Conservation (phyloP, 1,140 invertebrate genomes). For the Drosophila busckii region DNA sequence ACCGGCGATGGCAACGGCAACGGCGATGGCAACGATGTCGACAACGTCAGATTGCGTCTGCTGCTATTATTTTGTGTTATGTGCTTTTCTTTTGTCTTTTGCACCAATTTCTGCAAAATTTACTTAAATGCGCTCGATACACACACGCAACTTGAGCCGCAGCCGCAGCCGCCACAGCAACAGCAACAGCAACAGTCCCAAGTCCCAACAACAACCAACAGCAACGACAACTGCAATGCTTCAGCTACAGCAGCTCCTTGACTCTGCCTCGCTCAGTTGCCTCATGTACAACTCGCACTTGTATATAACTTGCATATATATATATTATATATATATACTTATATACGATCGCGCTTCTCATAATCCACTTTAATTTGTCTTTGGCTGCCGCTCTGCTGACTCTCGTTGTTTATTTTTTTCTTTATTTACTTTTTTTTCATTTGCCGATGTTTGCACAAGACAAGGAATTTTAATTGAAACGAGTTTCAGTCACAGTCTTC, state of each 20-base stretch:
- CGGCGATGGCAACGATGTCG: too few relatives aligned
- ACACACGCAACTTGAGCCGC: slow-evolving; percentile 18
- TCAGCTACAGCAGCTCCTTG: too few relatives aligned
- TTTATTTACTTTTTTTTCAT: slow-evolving; percentile 27
- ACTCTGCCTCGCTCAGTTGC: too few relatives aligned
- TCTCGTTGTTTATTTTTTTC: slow-evolving; percentile 35
- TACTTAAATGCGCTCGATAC: slow-evolving; percentile 43
- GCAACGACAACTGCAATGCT: too few relatives aligned
- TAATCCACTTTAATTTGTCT: slow-evolving; percentile 76
- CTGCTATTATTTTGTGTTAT: slow-evolving; percentile 70
- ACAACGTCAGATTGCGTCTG: slow-evolving; percentile 51
- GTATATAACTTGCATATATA: too few relatives aligned
- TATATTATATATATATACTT: slow-evolving; percentile 6
- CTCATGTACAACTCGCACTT: too few relatives aligned
- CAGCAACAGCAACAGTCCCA: background rate
- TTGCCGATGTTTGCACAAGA: slow-evolving; percentile 42
- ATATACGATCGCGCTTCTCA: slow-evolving; percentile 37
- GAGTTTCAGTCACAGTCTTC: slow-evolving; percentile 52
- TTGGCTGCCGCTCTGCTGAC: slow-evolving; percentile 48
- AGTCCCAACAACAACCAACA: background rate
- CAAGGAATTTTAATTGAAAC: slow-evolving; percentile 73
- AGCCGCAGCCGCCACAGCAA: too few relatives aligned
- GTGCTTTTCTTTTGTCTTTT: slow-evolving; percentile 72
- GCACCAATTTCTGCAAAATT: slow-evolving; percentile 73
- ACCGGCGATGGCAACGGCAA: slow-evolving; percentile 18